A percentile compares a stretch with the other conserved stretches of the same genome.
phyloP scores from a whole-genome alignment of 1,140 invertebrate species.

The Aphis craccivora region DNA sequence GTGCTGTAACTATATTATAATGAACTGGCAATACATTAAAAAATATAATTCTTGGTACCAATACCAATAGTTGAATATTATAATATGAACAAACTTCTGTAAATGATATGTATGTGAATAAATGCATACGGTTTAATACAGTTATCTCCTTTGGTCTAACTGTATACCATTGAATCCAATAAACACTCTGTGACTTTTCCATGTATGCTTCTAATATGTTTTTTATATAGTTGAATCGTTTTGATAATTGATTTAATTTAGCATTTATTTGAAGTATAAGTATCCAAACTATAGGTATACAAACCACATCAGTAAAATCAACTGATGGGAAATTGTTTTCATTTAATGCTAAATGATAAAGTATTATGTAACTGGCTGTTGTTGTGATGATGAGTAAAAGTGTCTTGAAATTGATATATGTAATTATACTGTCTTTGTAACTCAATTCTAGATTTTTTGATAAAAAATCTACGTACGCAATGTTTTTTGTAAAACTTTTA shows the following conservation, averaged over 20 bases:
- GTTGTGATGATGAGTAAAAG: background rate
- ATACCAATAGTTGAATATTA: conserved; percentile 47
- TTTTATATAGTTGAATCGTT: conserved; percentile 49
- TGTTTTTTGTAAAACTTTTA: conserved; percentile 48
- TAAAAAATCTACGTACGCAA: conserved; percentile 8
- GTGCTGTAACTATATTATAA: conserved; percentile 56
- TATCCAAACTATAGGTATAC: conserved; percentile 56
- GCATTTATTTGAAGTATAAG: conserved; percentile 54
- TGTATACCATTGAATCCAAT: conserved; percentile 41
- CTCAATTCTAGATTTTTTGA: conserved; percentile 33
- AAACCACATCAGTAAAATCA: conserved; percentile 42
- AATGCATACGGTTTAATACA: conserved; percentile 43
- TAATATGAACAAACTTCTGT: conserved; percentile 50
- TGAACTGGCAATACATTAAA: conserved; percentile 56
- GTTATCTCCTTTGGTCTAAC: conserved; percentile 45
- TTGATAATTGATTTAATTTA: conserved; percentile 52
- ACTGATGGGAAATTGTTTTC: conserved; percentile 48
- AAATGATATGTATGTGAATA: conserved; percentile 54
- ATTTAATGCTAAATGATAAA: conserved; percentile 33
- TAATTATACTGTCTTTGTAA: conserved; percentile 37
- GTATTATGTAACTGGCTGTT: conserved; percentile 13
- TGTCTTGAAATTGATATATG: conserved; percentile 6
- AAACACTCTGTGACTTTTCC: background rate
- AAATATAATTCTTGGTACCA: conserved; percentile 53
- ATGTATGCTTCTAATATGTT: conserved; percentile 39